These are phyloP conservation scores for Myotis brandtii DNA, from an alignment of 2,113 vertebrate genomes.

Conservation along the genomic window DNA sequence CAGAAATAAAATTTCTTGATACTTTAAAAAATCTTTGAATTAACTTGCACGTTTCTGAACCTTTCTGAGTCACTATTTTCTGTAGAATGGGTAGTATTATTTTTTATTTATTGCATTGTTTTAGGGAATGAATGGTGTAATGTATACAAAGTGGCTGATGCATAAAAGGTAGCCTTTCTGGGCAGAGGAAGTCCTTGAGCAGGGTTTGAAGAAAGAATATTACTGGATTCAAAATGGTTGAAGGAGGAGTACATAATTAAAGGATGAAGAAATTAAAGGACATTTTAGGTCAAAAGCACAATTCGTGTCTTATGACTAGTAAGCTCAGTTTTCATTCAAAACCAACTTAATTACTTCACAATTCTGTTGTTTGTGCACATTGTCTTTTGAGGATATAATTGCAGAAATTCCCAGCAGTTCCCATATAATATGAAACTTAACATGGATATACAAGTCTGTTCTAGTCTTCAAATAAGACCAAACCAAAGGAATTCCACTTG, in stretches of 20 bases:
- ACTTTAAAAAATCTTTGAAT: background rate
- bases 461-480: background rate
- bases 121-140: background rate
- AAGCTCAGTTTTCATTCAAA: background rate
- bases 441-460: background rate
- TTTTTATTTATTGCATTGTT: background rate
- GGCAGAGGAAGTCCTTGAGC: background rate
- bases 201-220: background rate
- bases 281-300: background rate
- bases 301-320: too few relatives aligned
- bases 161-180: background rate
- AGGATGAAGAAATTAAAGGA: background rate
- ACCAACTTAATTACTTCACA: background rate
- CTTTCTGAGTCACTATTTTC: background rate
- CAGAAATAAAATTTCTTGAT: background rate
- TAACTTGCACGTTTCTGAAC: slow-evolving; percentile 3
- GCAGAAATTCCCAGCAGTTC: background rate
- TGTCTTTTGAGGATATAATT: slow-evolving; percentile 25
- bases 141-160: background rate
- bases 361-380: background rate
- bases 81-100: background rate
- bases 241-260: background rate
- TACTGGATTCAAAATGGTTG: background rate
- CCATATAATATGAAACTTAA: background rate
- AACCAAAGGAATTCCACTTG: background rate